Evolutionary conservation across 2,797 vertebrate species (phyloP).

Genomic region (Sardinella longiceps): DNA sequence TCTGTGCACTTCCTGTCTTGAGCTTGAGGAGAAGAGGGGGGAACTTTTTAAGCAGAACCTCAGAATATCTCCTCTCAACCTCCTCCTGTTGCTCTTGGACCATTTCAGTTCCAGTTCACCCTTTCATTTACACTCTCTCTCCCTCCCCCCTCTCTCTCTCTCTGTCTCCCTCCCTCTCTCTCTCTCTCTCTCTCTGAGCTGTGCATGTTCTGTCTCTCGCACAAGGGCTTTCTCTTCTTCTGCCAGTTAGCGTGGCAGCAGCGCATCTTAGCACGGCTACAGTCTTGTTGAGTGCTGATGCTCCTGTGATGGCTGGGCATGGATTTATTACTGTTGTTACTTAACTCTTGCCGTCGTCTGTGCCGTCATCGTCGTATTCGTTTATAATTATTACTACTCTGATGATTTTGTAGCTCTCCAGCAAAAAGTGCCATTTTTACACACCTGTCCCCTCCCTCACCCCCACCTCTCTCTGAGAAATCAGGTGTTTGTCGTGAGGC

Average conservation of each 20-base stretch:
- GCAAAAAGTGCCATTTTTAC: conserved; percentile 24
- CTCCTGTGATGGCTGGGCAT: conserved; percentile 36
- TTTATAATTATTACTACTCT: conserved; percentile 23
- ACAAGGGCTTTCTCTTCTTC: conserved; percentile 53
- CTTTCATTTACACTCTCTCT: no score
- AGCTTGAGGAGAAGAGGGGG: neutral
- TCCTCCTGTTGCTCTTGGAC: no score
- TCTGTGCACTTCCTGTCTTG: neutral
- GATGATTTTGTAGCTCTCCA: conserved; percentile 29
- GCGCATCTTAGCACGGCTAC: conserved; percentile 29
- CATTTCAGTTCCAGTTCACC: no score
- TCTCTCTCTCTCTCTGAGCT: conserved; percentile 7
- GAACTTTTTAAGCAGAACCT: neutral
- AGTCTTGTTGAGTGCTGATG: conserved; percentile 24
- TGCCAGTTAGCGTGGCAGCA: neutral
- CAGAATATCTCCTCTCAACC: no score
- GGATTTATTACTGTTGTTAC: conserved; percentile 58
- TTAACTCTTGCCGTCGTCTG: neutral
- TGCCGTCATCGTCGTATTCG: conserved; percentile 13
- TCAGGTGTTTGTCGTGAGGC: neutral
- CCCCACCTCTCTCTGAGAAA: neutral
- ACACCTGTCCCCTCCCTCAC: neutral
- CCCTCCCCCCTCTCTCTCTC: neutral
- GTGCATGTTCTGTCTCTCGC: conserved; percentile 45
- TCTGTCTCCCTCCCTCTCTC: conserved; percentile 16